A percentile compares a stretch with the other conserved stretches of the same genome.
phyloP scores from a whole-genome alignment of 2,113 vertebrate species.

The Ceyx cyanopectus region DNA sequence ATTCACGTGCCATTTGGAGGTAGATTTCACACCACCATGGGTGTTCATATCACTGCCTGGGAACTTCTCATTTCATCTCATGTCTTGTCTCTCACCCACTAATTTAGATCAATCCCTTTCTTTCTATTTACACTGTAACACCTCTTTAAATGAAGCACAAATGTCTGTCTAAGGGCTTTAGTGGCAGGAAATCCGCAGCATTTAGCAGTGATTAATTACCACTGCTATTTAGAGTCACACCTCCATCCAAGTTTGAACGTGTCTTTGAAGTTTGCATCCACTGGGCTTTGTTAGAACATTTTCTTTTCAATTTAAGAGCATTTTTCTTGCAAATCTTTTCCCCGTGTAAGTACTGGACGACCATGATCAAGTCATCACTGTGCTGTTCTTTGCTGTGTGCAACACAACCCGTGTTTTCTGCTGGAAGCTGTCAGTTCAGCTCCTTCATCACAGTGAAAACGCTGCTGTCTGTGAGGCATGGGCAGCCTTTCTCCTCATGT shows the following conservation, averaged over 20 bases:
- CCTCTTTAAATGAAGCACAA: neutral
- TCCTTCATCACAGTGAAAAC: neutral
- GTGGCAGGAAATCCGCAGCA: neutral
- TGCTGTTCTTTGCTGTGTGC: neutral
- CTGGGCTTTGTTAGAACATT: neutral
- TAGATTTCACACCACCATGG: neutral
- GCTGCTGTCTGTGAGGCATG: neutral
- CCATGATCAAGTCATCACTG: neutral
- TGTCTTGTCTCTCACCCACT: neutral
- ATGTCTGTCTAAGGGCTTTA: neutral
- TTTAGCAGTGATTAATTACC: constrained; percentile 38
- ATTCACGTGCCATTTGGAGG: neutral
- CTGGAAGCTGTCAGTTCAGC: neutral
- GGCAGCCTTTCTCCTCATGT: neutral
- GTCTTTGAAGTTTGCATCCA: constrained; percentile 6
- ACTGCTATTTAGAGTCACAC: neutral
- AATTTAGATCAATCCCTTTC: constrained; percentile 32
- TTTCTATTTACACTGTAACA: constrained; percentile 2
- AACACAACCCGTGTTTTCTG: neutral
- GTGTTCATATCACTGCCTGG: neutral
- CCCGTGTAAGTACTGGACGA: neutral
- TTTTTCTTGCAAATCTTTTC: neutral
- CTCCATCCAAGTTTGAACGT: neutral
- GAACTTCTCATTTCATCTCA: neutral
- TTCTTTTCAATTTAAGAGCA: neutral